Conservation (phyloP, 2,113 vertebrate genomes). For the Laticauda colubrina region DNA sequence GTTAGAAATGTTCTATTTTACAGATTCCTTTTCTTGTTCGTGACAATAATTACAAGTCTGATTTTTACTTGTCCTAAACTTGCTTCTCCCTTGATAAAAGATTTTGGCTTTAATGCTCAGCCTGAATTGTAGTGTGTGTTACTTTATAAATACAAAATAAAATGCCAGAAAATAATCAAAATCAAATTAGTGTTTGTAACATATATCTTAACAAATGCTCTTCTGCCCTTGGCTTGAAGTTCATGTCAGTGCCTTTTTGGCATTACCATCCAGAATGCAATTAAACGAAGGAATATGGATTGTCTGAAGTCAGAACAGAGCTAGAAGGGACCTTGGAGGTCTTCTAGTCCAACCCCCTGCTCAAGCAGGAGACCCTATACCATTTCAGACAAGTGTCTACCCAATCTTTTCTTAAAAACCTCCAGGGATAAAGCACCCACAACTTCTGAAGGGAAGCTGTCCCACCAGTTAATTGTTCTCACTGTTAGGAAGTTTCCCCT, state of each 20-base stretch:
- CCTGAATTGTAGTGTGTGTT: neutral
- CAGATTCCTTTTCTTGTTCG: neutral
- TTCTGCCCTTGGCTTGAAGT: neutral
- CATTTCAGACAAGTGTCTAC: no score
- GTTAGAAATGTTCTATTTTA: neutral
- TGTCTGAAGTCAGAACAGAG: neutral
- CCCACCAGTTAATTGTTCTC: no score
- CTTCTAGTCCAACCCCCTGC: neutral
- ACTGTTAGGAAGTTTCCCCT: no score
- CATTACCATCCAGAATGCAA: neutral
- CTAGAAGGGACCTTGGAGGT: neutral
- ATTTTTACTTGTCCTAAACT: neutral
- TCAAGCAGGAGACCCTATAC: neutral
- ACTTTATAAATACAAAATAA: neutral
- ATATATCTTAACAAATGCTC: neutral
- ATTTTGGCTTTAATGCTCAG: neutral
- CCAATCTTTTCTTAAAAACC: no score
- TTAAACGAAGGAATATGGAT: neutral
- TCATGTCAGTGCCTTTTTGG: neutral
- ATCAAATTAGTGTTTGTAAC: neutral
- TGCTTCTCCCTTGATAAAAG: neutral
- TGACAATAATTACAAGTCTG: neutral
- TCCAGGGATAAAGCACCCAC: no score
- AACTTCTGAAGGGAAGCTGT: no score
- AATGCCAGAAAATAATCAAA: neutral